phyloP scores from a whole-genome alignment of 35 echinoderm and acorn worm species.

The Strongylocentrotus purpuratus region DNA sequence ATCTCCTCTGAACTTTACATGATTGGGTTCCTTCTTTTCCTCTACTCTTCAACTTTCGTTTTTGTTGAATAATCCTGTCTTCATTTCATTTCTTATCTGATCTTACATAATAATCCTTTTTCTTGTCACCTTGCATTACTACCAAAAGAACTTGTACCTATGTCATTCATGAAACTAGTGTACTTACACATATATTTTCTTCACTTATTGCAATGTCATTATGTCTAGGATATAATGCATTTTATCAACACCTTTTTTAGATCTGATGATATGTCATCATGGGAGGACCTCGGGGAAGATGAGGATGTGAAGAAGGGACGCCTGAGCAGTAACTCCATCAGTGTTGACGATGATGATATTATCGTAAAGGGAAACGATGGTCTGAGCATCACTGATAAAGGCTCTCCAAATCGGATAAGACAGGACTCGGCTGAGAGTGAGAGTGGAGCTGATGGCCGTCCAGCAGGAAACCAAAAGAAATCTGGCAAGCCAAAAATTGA shows the following conservation, averaged over 20 bases:
- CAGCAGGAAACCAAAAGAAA: not conserved
- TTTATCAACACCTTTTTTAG: not conserved
- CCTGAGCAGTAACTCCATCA: not conserved
- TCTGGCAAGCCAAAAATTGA: not conserved
- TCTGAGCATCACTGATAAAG: not conserved
- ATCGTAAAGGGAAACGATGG: not conserved
- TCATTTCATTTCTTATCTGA: too few relatives aligned
- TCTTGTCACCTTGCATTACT: too few relatives aligned
- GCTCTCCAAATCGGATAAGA: not conserved
- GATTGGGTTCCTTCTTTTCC: too few relatives aligned
- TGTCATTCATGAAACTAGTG: too few relatives aligned
- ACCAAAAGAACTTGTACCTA: too few relatives aligned
- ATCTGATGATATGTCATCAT: not conserved
- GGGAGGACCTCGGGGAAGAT: conserved; percentile 39
- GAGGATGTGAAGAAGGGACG: conserved; percentile 13
- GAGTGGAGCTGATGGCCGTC: not conserved
- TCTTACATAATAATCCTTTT: too few relatives aligned
- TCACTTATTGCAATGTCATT: too few relatives aligned
- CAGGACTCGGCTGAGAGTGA: not conserved
- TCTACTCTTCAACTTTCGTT: too few relatives aligned
- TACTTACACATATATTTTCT: too few relatives aligned
- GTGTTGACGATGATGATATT: not conserved
- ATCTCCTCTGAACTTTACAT: too few relatives aligned
- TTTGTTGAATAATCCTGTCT: too few relatives aligned
- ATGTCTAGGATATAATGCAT: too few relatives aligned